phyloP scores from a whole-genome alignment of 37 sponge, comb jelly and placozoan genomes.

The Ianthella basta region DNA sequence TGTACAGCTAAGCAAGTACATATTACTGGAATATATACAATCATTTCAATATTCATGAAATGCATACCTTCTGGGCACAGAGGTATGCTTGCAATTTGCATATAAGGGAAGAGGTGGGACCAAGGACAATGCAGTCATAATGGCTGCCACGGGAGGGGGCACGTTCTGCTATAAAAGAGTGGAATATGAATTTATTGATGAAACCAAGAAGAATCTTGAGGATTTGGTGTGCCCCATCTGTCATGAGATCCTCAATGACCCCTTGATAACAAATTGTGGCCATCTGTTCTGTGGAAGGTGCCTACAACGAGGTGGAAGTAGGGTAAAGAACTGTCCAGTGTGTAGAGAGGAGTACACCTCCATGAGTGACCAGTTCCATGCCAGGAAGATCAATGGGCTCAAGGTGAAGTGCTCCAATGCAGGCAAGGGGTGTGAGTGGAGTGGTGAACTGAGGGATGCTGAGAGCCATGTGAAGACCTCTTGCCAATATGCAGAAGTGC shows the following conservation, averaged over 20 bases:
- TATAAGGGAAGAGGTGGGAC: too few species aligned
- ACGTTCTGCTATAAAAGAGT: neutral
- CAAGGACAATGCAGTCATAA: too few species aligned
- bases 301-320: neutral
- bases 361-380: neutral
- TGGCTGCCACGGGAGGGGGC: neutral
- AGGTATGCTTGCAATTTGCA: too few species aligned
- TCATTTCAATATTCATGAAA: too few species aligned
- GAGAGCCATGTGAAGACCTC: neutral
- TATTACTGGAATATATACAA: too few species aligned
- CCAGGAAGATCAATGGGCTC: neutral
- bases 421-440: neutral
- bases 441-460: neutral
- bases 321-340: conserved; percentile 7
- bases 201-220: neutral
- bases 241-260: neutral
- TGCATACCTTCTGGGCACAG: too few species aligned
- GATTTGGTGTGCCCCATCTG: conserved; percentile 5
- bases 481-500: neutral
- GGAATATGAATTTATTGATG: neutral
- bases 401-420: neutral
- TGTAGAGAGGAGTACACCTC: neutral
- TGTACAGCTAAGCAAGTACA: too few species aligned
- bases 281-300: conserved; percentile 13
- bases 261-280: conserved; percentile 11